Conservation (phyloP, 1,140 invertebrate species). For the Temnothorax curvispinosus region DNA sequence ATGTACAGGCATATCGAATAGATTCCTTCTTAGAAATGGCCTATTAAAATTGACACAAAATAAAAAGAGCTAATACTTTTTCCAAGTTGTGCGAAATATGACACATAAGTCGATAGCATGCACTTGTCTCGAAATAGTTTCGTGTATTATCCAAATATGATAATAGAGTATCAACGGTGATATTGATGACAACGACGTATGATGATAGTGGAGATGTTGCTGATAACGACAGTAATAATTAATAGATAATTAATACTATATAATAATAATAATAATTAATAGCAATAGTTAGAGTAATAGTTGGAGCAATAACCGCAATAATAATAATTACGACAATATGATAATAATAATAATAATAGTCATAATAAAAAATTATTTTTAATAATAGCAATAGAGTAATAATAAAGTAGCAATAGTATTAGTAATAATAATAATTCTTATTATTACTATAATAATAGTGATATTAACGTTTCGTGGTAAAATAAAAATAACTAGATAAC, state of each 20-base stretch:
- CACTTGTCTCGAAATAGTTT: conserved; percentile 2
- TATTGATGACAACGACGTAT: conserved; percentile 35
- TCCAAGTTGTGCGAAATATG: background rate
- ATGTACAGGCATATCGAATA: background rate
- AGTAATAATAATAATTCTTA: conserved; percentile 64
- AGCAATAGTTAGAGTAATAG: conserved; percentile 34
- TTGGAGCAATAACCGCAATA: conserved; percentile 45
- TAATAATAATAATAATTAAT: conserved; percentile 36
- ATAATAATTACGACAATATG: conserved; percentile 53
- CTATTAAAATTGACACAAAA: background rate
- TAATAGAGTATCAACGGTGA: conserved; percentile 15
- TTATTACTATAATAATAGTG: conserved; percentile 63
- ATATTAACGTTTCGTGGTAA: conserved; percentile 66
- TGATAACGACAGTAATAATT: conserved; percentile 55
- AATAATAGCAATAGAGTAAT: conserved; percentile 51
- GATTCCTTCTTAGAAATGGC: background rate
- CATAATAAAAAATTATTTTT: conserved; percentile 51
- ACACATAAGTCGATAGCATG: background rate
- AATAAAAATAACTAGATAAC: conserved; percentile 67
- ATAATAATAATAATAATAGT: conserved; percentile 56
- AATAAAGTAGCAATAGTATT: conserved; percentile 59
- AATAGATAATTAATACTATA: conserved; percentile 34
- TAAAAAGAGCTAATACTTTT: background rate
- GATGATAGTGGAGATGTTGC: conserved; percentile 45
- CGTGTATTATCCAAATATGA: conserved; percentile 5